These are phyloP conservation scores for Catocala nupta DNA, from an alignment of 2,888 invertebrate genomes.

Conservation along the genomic window DNA sequence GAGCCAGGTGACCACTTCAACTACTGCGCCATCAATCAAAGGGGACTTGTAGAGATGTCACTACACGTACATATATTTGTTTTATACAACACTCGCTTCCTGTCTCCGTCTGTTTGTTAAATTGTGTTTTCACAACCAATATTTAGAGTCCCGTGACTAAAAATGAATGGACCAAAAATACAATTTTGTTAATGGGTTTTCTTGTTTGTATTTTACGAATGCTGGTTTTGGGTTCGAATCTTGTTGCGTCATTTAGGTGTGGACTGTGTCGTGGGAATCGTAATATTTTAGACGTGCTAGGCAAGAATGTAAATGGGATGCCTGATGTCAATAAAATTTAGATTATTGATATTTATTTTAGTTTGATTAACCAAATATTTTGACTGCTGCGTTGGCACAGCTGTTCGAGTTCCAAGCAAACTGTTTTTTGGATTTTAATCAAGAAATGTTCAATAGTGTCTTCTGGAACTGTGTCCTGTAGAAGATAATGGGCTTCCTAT, in stretches of 20 bases:
- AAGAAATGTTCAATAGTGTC: no score
- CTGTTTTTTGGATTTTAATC: no score
- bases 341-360: no score
- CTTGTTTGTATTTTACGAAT: background rate
- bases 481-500: no score
- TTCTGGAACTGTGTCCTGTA: no score
- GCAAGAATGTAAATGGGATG: no score
- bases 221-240: background rate
- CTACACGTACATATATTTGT: constrained; percentile 30
- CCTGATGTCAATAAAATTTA: no score
- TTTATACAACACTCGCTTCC: constrained; percentile 37
- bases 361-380: no score
- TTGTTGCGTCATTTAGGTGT: background rate
- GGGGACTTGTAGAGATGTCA: background rate
- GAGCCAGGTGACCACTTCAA: background rate
- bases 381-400: no score
- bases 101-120: constrained; percentile 36
- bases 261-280: no score
- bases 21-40: background rate
- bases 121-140: constrained; percentile 43
- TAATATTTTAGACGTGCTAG: no score
- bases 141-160: constrained; percentile 40
- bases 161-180: constrained; percentile 35
- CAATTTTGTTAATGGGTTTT: constrained; percentile 11
- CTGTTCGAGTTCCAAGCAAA: no score